Evolutionary conservation across 1,140 invertebrate genomes (phyloP).

Genomic region (Drosophila varians): DNA sequence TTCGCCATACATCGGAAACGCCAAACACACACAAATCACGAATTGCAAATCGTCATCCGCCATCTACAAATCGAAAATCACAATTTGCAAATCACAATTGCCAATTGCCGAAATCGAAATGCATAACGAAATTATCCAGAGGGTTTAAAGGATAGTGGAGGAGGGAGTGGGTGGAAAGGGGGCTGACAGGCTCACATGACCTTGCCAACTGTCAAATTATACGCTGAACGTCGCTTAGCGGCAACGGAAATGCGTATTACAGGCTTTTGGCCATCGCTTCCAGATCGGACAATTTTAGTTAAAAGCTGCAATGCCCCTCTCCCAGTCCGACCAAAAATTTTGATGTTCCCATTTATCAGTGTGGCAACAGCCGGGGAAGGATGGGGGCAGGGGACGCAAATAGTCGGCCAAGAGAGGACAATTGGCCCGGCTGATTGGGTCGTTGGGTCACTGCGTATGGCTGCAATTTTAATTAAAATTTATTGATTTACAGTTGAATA

Average conservation of each 20-base stretch:
- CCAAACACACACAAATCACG: slow-evolving; percentile 23
- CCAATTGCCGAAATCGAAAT: slow-evolving; percentile 73
- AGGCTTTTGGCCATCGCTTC: slow-evolving; percentile 50
- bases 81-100: slow-evolving; percentile 50
- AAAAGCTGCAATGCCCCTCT: slow-evolving; percentile 33
- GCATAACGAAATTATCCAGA: slow-evolving; percentile 68
- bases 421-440: slow-evolving; percentile 56
- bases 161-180: too few relatives aligned
- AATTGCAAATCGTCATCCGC: slow-evolving; percentile 25
- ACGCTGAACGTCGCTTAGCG: slow-evolving; percentile 66
- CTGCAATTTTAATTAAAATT: slow-evolving; percentile 82
- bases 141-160: neutral
- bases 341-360: slow-evolving; percentile 58
- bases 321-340: slow-evolving; percentile 15
- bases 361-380: too few relatives aligned
- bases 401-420: slow-evolving; percentile 27
- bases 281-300: slow-evolving; percentile 49
- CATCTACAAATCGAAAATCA: slow-evolving; percentile 55
- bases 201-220: slow-evolving; percentile 78
- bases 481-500: slow-evolving; percentile 81
- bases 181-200: slow-evolving; percentile 20
- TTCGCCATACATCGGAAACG: slow-evolving; percentile 23
- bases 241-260: slow-evolving; percentile 74
- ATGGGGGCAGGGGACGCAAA: too few relatives aligned
- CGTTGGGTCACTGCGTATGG: slow-evolving; percentile 50